Percentiles rank a stretch among this genome's conserved stretches.
phyloP scores from a whole-genome alignment of 2,113 vertebrate genomes.

The rat (Rattus norvegicus) region DNA sequence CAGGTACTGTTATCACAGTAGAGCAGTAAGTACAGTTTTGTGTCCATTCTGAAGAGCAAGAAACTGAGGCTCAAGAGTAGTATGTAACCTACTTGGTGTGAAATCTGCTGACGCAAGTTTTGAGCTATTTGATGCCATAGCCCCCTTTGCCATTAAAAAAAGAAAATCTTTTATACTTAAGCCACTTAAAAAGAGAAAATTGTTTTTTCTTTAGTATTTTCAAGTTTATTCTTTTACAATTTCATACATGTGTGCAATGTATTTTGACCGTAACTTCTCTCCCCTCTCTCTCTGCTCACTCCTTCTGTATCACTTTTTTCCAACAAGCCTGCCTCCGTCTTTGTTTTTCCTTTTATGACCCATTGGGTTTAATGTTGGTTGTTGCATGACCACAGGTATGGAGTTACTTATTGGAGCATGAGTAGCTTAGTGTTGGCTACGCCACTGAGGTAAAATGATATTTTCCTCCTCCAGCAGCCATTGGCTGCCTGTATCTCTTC shows the following conservation, averaged over 20 bases:
- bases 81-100: not conserved
- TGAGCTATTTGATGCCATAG: constrained; percentile 22
- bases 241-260: not conserved
- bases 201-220: not conserved
- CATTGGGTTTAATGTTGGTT: not conserved
- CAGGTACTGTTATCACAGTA: not conserved
- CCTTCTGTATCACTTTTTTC: not conserved
- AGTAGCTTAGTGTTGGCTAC: not conserved
- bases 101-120: not conserved
- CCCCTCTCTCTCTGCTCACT: not conserved
- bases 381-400: not conserved
- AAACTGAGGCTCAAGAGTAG: not conserved
- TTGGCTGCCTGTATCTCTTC: not conserved
- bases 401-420: not conserved
- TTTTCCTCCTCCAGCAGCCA: not conserved
- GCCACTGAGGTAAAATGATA: not conserved
- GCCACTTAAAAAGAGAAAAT: not conserved
- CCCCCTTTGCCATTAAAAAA: not conserved
- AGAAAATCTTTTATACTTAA: not conserved
- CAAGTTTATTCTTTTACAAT: not conserved
- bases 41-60: constrained; percentile 4
- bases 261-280: not conserved
- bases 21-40: not conserved
- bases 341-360: not conserved
- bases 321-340: not conserved